Evolutionary conservation across 2,888 invertebrate species (phyloP).

Genomic region (Dermolepida albohirtum): DNA sequence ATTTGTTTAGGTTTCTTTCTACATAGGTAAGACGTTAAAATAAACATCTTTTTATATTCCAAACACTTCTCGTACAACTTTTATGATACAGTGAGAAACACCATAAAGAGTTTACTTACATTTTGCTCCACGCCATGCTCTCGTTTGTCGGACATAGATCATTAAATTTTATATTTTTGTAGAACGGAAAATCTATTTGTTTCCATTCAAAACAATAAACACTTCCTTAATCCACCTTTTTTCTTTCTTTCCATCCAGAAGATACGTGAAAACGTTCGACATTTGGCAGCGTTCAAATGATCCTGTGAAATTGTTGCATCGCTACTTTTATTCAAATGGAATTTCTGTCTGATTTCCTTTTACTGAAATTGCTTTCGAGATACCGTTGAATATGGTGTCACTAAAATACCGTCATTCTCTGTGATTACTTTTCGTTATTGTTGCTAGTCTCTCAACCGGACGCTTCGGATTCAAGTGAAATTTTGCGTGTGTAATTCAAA

Average conservation of each 20-base stretch:
- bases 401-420: slow-evolving; percentile 1
- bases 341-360: slow-evolving; percentile 30
- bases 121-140: no score
- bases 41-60: no score
- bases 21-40: no score
- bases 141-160: slow-evolving; percentile 19
- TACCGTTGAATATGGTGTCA: slow-evolving; percentile 12
- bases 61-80: no score
- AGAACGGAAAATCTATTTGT: slow-evolving; percentile 18
- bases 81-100: not conserved
- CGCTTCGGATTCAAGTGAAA: not conserved
- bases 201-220: slow-evolving; percentile 19
- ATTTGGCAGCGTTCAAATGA: slow-evolving; percentile 28
- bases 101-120: not conserved
- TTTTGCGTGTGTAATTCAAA: not conserved
- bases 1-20: no score
- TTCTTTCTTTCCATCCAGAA: slow-evolving; percentile 9
- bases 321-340: slow-evolving; percentile 10
- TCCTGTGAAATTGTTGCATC: slow-evolving; percentile 26
- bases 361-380: slow-evolving; percentile 29
- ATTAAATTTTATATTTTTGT: slow-evolving; percentile 30
- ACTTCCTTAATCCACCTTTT: slow-evolving; percentile 17
- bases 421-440: slow-evolving; percentile 16
- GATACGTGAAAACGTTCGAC: slow-evolving; percentile 11
- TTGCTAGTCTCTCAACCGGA: no score